Percentiles rank a stretch among this genome's conserved stretches.
Conservation (phyloP, 1,140 invertebrate genomes). For the Lepidotrigona ventralis region DNA sequence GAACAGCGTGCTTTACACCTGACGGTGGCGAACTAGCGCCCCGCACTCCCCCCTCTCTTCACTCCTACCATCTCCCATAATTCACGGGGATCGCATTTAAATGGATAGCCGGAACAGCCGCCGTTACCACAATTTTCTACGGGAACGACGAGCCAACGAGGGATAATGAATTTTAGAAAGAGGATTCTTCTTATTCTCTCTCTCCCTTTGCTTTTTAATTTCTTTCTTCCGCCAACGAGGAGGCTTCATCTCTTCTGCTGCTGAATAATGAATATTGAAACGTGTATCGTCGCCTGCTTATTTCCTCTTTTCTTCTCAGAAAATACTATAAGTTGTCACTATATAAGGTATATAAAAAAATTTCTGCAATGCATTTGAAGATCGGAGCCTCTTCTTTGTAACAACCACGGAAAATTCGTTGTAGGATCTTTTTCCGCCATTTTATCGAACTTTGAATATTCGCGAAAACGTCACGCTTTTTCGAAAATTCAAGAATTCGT, state of each 20-base stretch:
- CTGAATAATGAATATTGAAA: neutral
- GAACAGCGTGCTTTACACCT: conserved; percentile 34
- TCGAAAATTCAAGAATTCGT: no score
- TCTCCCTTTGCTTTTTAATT: no score
- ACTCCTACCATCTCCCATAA: neutral
- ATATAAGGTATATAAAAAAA: no score
- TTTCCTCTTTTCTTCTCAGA: no score
- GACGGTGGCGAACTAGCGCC: neutral
- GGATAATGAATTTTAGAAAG: conserved; percentile 18
- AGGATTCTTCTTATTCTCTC: neutral
- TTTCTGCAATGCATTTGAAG: no score
- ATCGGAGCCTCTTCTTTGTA: no score
- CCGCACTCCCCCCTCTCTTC: no score
- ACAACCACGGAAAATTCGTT: no score
- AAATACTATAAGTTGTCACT: no score
- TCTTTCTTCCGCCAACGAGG: neutral
- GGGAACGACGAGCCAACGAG: neutral
- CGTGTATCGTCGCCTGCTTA: neutral
- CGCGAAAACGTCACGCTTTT: no score
- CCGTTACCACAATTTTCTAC: neutral
- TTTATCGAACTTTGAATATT: no score
- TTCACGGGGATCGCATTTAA: conserved; percentile 29
- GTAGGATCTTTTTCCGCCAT: no score
- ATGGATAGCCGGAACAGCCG: neutral
- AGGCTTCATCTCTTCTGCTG: neutral